These are phyloP conservation scores for Chloroceryle aenea DNA, from an alignment of 2,113 vertebrate genomes.

Conservation along the genomic window DNA sequence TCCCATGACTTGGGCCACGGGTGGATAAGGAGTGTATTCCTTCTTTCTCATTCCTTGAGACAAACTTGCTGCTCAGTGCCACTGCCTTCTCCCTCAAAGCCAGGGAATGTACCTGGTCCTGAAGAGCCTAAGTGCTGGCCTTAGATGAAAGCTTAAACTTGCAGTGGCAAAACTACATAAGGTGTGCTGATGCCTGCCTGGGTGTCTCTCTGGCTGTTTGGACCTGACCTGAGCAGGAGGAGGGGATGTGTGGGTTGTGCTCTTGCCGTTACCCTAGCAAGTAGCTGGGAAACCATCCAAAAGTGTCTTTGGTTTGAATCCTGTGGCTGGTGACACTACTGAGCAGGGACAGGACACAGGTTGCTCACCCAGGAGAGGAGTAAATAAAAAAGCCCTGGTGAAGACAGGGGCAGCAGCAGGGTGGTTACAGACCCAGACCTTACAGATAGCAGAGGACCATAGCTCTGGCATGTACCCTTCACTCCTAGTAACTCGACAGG, in stretches of 20 bases:
- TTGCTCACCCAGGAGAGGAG: neutral
- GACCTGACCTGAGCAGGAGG: neutral
- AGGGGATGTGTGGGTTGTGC: neutral
- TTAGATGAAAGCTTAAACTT: neutral
- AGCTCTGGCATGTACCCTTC: accelerated
- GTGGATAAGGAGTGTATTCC: neutral
- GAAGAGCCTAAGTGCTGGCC: neutral
- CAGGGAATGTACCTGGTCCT: neutral
- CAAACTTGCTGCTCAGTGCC: neutral
- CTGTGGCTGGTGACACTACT: neutral
- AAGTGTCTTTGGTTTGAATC: neutral
- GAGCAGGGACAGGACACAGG: neutral
- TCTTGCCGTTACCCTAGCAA: neutral
- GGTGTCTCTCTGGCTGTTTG: neutral
- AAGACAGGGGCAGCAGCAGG: neutral
- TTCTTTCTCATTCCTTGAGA: neutral
- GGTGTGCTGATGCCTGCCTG: accelerated
- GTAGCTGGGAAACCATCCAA: neutral
- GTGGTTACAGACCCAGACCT: neutral
- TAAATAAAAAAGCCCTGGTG: neutral
- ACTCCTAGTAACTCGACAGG: neutral
- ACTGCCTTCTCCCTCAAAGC: neutral
- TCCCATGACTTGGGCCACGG: accelerated
- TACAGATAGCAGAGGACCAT: neutral
- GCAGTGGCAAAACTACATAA: neutral